These are phyloP conservation scores for Metopia argyrocephala DNA, from an alignment of 2,888 invertebrate genomes.

Conservation along the genomic window DNA sequence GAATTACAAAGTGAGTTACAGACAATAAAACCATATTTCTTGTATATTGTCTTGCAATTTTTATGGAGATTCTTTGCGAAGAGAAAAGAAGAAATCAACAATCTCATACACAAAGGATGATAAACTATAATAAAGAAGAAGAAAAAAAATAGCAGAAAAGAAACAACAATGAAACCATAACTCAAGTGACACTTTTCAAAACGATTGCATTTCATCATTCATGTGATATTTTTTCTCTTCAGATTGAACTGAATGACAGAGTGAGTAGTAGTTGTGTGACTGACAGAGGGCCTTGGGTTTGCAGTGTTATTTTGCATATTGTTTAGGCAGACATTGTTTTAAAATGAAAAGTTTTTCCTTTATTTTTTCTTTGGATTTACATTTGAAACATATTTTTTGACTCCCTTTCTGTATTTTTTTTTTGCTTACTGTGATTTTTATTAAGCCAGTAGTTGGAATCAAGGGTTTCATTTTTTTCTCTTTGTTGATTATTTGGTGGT, in stretches of 20 bases:
- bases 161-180: conserved; percentile 75
- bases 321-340: conserved; percentile 4
- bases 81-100: conserved; percentile 9
- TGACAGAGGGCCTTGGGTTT: conserved; percentile 1
- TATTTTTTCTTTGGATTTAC: not conserved
- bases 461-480: not conserved
- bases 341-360: not conserved
- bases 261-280: not conserved
- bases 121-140: conserved; percentile 16
- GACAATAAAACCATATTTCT: conserved; percentile 56
- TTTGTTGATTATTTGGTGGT: not conserved
- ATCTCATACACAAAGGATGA: conserved; percentile 12
- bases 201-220: conserved; percentile 77
- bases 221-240: conserved; percentile 59
- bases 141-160: conserved; percentile 1
- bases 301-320: conserved; percentile 55
- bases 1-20: conserved; percentile 33
- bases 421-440: no score
- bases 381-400: not conserved
- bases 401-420: no score
- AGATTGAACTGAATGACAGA: not conserved
- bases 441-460: no score
- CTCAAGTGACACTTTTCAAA: conserved; percentile 78
- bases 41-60: conserved; percentile 1
- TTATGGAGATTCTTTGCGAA: conserved; percentile 6